Base-by-base conservation (phyloP, 2,888 invertebrate species). In the Tetranychus piercei region DNA sequence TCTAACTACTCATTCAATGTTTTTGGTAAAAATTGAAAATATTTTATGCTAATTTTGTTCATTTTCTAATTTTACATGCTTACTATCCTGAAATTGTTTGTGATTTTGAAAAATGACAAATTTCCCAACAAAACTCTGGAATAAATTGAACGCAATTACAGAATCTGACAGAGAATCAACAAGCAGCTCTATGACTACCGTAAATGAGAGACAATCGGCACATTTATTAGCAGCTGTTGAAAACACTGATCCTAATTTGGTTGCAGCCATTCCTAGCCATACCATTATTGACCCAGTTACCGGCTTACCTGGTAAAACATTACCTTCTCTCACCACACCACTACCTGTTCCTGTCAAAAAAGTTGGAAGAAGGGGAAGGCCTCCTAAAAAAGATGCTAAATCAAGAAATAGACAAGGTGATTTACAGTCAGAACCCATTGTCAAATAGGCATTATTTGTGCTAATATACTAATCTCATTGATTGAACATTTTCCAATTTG, bases 121-220 rank as follows among this genome's bases (percentile, higher is more conserved):
- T 34, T 34, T 34, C 5, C 34, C 34, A 34, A 34, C 34, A 3
- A 34, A 34, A 11, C n/a, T 15, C 18, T 66, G 66, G 66, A 64
- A 66, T 66, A 1, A 20, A 7, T 66, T 66, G 18, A 20, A 1
- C 15, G n/a, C 11, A 18, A 20, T 44, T n/a, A 20, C 22, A 77
- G 78, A 79, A 74, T 79, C 79, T 8, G 79, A 79, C 34, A 66
- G 77, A 55, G 79, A 79, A 73, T 77, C 77, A 70, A 79, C 78
- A 18, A 78, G 77, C 72, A 78, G 78, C 71, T 78, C 76, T 70
- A 74, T 78, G 76, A 78, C 77, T 55, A 75, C 76, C 15, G 77
- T 78, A 7, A 78, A 78, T 67, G 78, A 78, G 73, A 75, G 77
- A 65, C 74, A 66, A 67, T 34, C 64, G 34, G 64, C 64, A 15